These are phyloP conservation scores for Lymantria monacha DNA, from an alignment of 2,888 invertebrate species.

Conservation along the genomic window DNA sequence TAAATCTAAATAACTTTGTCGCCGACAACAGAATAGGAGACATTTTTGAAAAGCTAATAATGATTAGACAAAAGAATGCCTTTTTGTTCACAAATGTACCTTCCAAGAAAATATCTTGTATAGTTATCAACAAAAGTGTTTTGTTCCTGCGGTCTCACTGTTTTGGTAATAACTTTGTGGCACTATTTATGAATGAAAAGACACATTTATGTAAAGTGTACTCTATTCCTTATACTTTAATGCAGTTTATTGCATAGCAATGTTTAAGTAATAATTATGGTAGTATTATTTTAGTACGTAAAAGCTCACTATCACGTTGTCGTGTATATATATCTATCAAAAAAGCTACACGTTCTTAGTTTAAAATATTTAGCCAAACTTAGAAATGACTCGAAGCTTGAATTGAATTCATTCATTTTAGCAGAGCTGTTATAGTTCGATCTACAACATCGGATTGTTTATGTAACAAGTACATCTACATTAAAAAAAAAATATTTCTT, in stretches of 20 bases:
- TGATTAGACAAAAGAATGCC: conserved; percentile 39
- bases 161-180: conserved; percentile 57
- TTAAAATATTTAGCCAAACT: not conserved
- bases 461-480: no score
- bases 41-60: conserved; percentile 50
- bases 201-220: conserved; percentile 9
- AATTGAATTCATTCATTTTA: no score
- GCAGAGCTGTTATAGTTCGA: no score
- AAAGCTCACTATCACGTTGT: conserved; percentile 13
- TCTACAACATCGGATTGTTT: no score
- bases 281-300: conserved; percentile 12
- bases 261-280: conserved; percentile 10
- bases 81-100: conserved; percentile 34
- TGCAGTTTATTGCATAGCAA: conserved; percentile 9
- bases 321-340: not conserved
- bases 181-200: conserved; percentile 41
- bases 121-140: conserved; percentile 41
- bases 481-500: no score
- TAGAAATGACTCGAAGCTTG: no score
- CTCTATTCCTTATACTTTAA: not conserved
- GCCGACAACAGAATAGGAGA: conserved; percentile 34
- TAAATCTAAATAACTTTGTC: conserved; percentile 36
- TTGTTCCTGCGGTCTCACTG: conserved; percentile 60
- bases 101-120: conserved; percentile 48
- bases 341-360: not conserved